Percentiles rank a stretch among this genome's conserved stretches.
Conservation (phyloP, 2,113 vertebrate species). For the Phainopepla nitens region DNA sequence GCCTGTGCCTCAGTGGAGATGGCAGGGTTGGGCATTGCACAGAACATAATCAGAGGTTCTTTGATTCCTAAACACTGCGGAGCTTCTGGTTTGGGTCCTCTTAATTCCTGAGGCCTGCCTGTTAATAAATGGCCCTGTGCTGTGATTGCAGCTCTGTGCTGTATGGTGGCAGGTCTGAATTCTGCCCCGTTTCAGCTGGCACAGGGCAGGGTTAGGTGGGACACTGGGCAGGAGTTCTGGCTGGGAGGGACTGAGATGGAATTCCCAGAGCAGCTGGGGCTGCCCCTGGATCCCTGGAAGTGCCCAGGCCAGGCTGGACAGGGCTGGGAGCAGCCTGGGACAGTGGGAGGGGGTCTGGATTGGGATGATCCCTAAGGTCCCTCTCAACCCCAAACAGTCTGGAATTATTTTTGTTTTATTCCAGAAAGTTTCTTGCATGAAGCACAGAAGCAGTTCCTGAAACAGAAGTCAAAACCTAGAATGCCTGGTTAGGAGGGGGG, state of each 20-base stretch:
- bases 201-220: rapidly evolving
- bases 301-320: rapidly evolving
- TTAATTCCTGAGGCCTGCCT: neutral
- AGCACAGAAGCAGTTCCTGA: neutral
- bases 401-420: neutral
- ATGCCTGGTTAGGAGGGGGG: neutral
- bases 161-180: rapidly evolving
- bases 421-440: neutral
- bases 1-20: neutral
- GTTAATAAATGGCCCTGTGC: rapidly evolving
- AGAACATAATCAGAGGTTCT: neutral
- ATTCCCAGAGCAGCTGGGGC: neutral
- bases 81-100: neutral
- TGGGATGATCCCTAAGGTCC: neutral
- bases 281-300: neutral
- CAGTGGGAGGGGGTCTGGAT: too few species aligned
- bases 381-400: neutral
- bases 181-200: neutral
- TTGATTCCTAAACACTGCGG: neutral
- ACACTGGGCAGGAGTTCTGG: neutral
- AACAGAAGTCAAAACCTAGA: neutral
- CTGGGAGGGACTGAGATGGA: neutral
- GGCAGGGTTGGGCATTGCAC: rapidly evolving
- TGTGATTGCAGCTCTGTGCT: neutral
- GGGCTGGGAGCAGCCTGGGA: neutral